Evolutionary conservation across 2,113 vertebrate species (phyloP).

Genomic region (Rhombomys opimus): DNA sequence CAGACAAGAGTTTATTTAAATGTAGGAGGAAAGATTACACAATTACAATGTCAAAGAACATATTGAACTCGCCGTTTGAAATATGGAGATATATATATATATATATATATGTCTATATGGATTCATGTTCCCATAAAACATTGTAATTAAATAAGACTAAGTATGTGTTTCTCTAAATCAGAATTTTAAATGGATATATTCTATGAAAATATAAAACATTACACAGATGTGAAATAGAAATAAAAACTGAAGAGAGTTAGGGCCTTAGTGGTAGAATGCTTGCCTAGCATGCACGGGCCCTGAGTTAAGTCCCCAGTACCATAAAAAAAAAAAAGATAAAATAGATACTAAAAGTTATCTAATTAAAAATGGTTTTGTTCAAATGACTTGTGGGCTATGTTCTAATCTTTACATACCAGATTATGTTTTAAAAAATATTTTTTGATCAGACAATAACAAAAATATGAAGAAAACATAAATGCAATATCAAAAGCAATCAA

Average conservation of each 20-base stretch:
- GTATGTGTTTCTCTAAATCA: background rate
- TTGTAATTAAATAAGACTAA: background rate
- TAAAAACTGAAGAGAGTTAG: background rate
- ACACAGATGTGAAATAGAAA: background rate
- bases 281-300: background rate
- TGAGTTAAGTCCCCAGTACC: background rate
- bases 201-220: conserved; percentile 30
- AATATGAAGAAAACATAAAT: conserved; percentile 4
- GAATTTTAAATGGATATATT: background rate
- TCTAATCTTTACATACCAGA: background rate
- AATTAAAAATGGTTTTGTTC: background rate
- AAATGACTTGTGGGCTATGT: background rate
- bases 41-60: background rate
- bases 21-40: background rate
- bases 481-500: background rate
- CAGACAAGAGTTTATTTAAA: conserved; percentile 40
- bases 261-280: background rate
- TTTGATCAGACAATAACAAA: conserved; percentile 8
- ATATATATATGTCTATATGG: background rate
- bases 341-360: background rate
- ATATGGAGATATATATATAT: background rate
- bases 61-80: background rate
- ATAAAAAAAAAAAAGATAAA: background rate
- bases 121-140: background rate
- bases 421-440: background rate